Evolutionary conservation across 2,797 vertebrate species (phyloP).

Genomic region (Paramormyrops hopkinsi): DNA sequence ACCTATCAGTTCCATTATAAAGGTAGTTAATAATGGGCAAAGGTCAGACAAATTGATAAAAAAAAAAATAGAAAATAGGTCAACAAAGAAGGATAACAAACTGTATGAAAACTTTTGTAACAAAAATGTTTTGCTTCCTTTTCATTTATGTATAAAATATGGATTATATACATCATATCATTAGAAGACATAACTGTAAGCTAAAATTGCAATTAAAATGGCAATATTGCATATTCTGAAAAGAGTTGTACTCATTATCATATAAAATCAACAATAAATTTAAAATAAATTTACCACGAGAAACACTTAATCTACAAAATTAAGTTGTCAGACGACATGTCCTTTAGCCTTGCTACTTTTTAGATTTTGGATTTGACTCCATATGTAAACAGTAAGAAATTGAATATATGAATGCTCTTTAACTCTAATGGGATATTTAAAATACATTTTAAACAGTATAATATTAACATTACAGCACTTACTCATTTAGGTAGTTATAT

Average conservation of each 20-base stretch:
- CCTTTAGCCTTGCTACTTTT: neutral
- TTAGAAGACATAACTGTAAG: neutral
- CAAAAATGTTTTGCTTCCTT: neutral
- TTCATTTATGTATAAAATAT: neutral
- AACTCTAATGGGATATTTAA: neutral
- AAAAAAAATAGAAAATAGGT: neutral
- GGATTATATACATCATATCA: neutral
- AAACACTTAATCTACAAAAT: neutral
- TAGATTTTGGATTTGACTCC: neutral
- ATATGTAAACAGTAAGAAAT: neutral
- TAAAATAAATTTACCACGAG: neutral
- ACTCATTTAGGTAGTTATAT: neutral
- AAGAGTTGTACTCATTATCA: neutral
- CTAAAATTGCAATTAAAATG: neutral
- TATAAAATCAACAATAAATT: neutral
- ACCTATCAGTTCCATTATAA: constrained; percentile 61
- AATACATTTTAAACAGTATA: neutral
- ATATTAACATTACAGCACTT: neutral
- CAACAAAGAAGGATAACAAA: neutral
- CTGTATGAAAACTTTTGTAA: neutral
- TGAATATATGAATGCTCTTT: neutral
- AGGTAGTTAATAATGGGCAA: constrained; percentile 59
- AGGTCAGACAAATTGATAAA: constrained; percentile 49
- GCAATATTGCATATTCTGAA: neutral
- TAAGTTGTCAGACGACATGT: neutral